Conservation (phyloP, 37 sponge, comb jelly and placozoan genomes). For the Diacarnus erythraeanus region DNA sequence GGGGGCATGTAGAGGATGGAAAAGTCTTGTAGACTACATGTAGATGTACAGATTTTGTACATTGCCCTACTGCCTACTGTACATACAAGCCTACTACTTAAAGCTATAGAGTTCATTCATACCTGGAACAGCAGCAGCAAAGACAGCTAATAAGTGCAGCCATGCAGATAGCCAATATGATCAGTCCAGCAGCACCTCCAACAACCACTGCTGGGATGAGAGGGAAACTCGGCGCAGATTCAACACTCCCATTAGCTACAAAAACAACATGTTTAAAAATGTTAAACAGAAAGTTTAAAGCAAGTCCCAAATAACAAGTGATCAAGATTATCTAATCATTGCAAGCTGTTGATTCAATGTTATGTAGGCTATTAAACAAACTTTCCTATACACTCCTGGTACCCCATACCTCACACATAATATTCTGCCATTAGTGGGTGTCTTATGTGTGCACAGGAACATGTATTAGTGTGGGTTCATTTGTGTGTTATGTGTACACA, state of each 20-base stretch:
- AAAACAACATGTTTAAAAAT: not conserved
- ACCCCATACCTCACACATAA: too few relatives aligned
- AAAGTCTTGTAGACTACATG: too few relatives aligned
- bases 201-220: constrained; percentile 28
- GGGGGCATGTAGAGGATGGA: too few relatives aligned
- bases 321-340: not conserved
- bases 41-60: not conserved
- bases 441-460: too few relatives aligned
- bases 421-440: too few relatives aligned
- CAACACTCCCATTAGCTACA: not conserved
- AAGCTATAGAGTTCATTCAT: not conserved
- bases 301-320: not conserved
- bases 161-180: constrained; percentile 12
- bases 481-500: too few relatives aligned
- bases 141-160: constrained; percentile 17
- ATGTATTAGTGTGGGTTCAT: too few relatives aligned
- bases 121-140: constrained; percentile 30
- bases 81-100: not conserved
- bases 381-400: too few relatives aligned
- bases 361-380: too few relatives aligned
- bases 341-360: not conserved
- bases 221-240: constrained; percentile 12
- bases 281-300: not conserved
- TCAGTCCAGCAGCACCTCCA: constrained; percentile 10
- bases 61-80: not conserved